Evolutionary conservation across 2,113 vertebrate genomes (phyloP).

Genomic region (Xenus cinereus): DNA sequence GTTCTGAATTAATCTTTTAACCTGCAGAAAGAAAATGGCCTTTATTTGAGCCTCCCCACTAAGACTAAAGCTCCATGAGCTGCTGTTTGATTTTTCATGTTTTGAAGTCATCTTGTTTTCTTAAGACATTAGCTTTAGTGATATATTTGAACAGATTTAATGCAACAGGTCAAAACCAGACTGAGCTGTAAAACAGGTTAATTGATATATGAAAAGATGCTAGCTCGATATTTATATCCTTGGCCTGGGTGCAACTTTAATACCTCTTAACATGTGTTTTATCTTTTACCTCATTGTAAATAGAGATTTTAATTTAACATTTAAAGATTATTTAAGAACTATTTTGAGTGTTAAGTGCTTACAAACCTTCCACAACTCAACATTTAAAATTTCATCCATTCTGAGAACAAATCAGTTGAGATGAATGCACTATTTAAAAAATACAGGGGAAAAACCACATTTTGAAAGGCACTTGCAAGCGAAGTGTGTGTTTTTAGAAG

Average conservation of each 20-base stretch:
- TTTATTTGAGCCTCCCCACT: background rate
- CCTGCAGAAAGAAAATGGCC: background rate
- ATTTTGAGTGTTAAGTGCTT: background rate
- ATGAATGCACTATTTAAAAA: background rate
- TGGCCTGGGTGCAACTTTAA: background rate
- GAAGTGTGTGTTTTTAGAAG: background rate
- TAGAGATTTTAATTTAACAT: background rate
- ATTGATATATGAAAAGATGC: background rate
- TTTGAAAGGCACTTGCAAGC: background rate
- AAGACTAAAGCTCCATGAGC: fast-evolving
- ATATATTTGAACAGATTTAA: background rate
- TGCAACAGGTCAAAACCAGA: background rate
- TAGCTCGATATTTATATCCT: background rate
- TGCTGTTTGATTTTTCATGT: background rate
- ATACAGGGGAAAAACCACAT: background rate
- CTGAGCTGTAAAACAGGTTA: background rate
- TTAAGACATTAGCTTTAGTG: background rate
- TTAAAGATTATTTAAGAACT: background rate
- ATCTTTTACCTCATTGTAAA: background rate
- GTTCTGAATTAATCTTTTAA: background rate
- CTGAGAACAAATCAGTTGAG: background rate
- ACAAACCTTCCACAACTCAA: background rate
- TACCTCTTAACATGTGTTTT: background rate
- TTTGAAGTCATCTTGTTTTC: background rate
- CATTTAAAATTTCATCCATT: background rate